Base-by-base conservation (phyloP, 2,113 vertebrate genomes). In the Polyodon spathula region DNA sequence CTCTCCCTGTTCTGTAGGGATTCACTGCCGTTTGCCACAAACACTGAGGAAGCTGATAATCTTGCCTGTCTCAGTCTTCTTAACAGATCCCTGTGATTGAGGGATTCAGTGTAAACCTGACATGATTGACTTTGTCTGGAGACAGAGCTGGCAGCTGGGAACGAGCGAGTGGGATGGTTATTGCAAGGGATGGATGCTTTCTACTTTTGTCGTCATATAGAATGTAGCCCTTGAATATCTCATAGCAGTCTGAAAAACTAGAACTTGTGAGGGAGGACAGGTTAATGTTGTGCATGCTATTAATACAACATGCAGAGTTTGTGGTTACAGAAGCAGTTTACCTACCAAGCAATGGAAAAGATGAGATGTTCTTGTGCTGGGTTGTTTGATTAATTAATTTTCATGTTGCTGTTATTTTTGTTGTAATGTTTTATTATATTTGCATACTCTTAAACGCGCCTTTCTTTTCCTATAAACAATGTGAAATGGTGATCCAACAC, bases 291-390 rank as follows among this genome's bases (percentile, higher is more conserved):
- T 64, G 67, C 55, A 54, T 56, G 48, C 44, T 66, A 68, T 78
- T 72, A 69, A 71, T 72, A 70, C 72, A 75, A 65, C 68, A 52
- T 63, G 63, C 64, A 66, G 67, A 65, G 38, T 64, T 40, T 59
- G 41, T 56, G 63, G 56, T 64, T 51, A 63, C 8, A 54, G 64
- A 68, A 54, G 50, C 68, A 56, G 56, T 60, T 58, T 51, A 59
- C 50, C 57, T 55, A 72, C n/a, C 62, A 60, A 56, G 27, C 8
- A 37, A 41, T 68, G 65, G 71, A 73, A 74, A 68, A 68, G 60
- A 48, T 68, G 54, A 68, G 40, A 58, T n/a, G 38, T 60, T 63
- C 62, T 61, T 53, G 62, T 56, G 37, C 56, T 54, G 27, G 27
- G 27, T 27, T 27, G 27, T 27, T 27, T 2, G 27, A 27, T 27